Percentiles rank a stretch among this genome's conserved stretches.
phyloP scores from a whole-genome alignment of 2,888 invertebrate genomes.

The Rotaria sp. region DNA sequence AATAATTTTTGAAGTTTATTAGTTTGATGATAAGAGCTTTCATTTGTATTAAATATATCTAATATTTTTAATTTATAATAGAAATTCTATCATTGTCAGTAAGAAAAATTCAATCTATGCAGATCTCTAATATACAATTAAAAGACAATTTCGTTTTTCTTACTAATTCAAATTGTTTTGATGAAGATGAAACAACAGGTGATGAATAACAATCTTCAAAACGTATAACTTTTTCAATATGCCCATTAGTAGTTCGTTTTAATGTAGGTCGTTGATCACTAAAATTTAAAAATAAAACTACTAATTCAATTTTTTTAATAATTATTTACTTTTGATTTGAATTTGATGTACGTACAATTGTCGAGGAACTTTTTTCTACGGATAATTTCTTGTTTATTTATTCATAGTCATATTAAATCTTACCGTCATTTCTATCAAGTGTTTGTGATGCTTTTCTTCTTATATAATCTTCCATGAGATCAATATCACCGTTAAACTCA shows the following conservation, averaged over 20 bases:
- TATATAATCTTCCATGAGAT: background rate
- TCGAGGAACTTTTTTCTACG: background rate
- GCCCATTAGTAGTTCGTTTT: background rate
- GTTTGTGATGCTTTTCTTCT: background rate
- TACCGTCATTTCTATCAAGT: background rate
- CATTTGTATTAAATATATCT: too few species aligned
- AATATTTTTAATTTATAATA: too few species aligned
- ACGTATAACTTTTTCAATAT: background rate
- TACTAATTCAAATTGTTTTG: background rate
- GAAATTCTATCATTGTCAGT: too few species aligned
- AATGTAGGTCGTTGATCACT: background rate
- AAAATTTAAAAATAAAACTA: background rate
- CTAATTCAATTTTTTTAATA: background rate
- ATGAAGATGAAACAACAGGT: background rate
- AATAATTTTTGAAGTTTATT: too few species aligned
- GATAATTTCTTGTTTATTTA: too few species aligned
- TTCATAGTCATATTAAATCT: background rate
- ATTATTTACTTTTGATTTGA: background rate
- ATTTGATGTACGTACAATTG: background rate
- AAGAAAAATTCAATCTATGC: too few species aligned
- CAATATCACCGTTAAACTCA: conserved; percentile 37
- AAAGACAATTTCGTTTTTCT: background rate
- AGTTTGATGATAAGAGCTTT: too few species aligned
- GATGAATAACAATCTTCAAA: background rate
- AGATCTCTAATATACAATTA: too few species aligned